Evolutionary conservation across 1,140 invertebrate species (phyloP).

Genomic region (Tenebrio molitor): DNA sequence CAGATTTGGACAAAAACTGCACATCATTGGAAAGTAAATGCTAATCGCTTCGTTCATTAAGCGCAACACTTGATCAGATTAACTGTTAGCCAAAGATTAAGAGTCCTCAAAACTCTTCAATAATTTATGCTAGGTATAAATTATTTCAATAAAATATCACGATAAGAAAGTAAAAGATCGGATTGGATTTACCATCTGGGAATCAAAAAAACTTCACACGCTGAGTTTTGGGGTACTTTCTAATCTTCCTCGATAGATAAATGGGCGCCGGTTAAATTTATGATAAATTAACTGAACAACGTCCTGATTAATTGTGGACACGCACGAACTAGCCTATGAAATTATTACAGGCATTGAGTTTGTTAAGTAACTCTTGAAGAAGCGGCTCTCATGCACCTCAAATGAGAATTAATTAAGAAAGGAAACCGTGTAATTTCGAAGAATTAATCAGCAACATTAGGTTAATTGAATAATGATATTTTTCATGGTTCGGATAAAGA

Average conservation of each 20-base stretch:
- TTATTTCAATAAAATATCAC: too few relatives aligned
- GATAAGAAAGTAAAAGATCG: neutral
- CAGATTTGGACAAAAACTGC: neutral
- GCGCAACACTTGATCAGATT: slow-evolving; percentile 14
- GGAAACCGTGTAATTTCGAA: neutral
- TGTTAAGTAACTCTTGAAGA: neutral
- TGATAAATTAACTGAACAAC: neutral
- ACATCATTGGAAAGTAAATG: slow-evolving; percentile 31
- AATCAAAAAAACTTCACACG: too few relatives aligned
- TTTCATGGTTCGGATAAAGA: neutral
- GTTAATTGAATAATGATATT: neutral
- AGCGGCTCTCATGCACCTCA: neutral
- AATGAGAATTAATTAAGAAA: slow-evolving; percentile 8
- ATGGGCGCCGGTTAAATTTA: neutral
- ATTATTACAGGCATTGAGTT: neutral
- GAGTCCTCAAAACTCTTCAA: too few relatives aligned
- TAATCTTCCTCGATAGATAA: slow-evolving; percentile 9
- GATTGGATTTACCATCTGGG: neutral
- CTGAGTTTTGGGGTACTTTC: neutral
- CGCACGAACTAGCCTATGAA: neutral
- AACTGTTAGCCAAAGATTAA: too few relatives aligned
- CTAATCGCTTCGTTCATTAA: slow-evolving; percentile 1
- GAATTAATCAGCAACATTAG: neutral
- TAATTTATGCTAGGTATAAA: too few relatives aligned
- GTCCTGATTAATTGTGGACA: neutral